These are phyloP conservation scores for Ametastegia equiseti DNA, from an alignment of 2,888 invertebrate genomes.

Conservation along the genomic window DNA sequence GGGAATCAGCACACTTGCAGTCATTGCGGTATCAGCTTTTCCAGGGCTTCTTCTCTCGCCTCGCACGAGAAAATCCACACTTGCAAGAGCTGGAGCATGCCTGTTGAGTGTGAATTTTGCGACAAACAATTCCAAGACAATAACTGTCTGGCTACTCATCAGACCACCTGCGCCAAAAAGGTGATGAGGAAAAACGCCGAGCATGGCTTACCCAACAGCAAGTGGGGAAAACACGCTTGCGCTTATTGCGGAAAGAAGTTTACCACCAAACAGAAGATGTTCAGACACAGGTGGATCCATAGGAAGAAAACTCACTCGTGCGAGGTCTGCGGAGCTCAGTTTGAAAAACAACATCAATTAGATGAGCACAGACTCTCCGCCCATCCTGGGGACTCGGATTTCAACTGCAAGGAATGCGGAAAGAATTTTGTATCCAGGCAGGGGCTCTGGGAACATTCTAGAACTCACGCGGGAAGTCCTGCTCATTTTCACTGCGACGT, in stretches of 20 bases:
- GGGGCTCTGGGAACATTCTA: conserved; percentile 76
- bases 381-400: conserved; percentile 74
- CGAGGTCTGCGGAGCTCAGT: conserved; percentile 74
- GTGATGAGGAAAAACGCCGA: conserved; percentile 65
- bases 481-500: conserved; percentile 76
- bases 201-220: conserved; percentile 62
- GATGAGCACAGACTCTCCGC: conserved; percentile 74
- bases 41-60: conserved; percentile 74
- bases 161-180: conserved; percentile 70
- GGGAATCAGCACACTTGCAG: conserved; percentile 71
- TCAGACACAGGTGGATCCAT: conserved; percentile 76
- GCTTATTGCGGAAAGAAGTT: conserved; percentile 75
- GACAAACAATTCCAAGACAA: conserved; percentile 76
- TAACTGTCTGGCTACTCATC: conserved; percentile 73
- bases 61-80: conserved; percentile 72
- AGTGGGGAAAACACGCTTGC: conserved; percentile 75
- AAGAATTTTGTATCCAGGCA: conserved; percentile 76
- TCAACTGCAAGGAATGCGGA: conserved; percentile 75
- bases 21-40: conserved; percentile 74
- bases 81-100: conserved; percentile 62
- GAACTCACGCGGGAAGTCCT: conserved; percentile 75
- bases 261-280: conserved; percentile 76
- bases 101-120: conserved; percentile 76
- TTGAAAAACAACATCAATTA: conserved; percentile 72
- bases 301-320: conserved; percentile 75